Conservation (phyloP, 2,113 vertebrate genomes). For the Eulemur rufifrons region DNA sequence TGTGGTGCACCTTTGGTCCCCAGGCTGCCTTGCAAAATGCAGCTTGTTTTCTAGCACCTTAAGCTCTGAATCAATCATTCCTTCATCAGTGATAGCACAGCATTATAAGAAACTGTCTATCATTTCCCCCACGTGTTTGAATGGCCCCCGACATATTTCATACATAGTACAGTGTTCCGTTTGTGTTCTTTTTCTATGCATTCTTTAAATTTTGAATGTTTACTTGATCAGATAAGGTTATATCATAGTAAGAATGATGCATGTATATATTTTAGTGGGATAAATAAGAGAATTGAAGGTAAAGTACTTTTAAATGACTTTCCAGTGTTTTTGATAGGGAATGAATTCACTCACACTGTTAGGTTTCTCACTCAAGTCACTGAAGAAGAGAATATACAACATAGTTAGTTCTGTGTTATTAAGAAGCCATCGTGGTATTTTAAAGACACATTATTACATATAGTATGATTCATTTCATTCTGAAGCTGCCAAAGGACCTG, state of each 20-base stretch:
- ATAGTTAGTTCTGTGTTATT: not conserved
- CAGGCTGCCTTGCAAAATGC: not conserved
- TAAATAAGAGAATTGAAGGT: conserved; percentile 27
- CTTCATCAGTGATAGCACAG: not conserved
- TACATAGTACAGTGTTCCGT: not conserved
- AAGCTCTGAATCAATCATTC: not conserved
- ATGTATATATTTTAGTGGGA: not conserved
- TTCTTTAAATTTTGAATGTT: conserved; percentile 32
- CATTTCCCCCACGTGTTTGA: not conserved
- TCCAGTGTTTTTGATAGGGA: conserved; percentile 39
- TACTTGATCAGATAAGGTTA: conserved; percentile 17
- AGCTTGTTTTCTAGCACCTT: not conserved
- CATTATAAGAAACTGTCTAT: conserved; percentile 23
- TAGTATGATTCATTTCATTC: conserved; percentile 48
- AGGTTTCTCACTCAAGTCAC: conserved; percentile 24
- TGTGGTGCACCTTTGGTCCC: not conserved
- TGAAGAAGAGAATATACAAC: not conserved
- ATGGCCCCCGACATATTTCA: conserved; percentile 5
- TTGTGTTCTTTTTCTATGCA: conserved; percentile 28
- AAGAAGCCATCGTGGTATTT: conserved; percentile 33
- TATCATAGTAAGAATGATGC: not conserved
- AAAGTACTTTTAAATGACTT: conserved; percentile 47
- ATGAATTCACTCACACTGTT: conserved; percentile 21
- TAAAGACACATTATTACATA: not conserved
- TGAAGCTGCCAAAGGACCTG: not conserved